These are phyloP conservation scores for Crotalus viridis DNA, from an alignment of 2,113 vertebrate species.

Conservation along the genomic window DNA sequence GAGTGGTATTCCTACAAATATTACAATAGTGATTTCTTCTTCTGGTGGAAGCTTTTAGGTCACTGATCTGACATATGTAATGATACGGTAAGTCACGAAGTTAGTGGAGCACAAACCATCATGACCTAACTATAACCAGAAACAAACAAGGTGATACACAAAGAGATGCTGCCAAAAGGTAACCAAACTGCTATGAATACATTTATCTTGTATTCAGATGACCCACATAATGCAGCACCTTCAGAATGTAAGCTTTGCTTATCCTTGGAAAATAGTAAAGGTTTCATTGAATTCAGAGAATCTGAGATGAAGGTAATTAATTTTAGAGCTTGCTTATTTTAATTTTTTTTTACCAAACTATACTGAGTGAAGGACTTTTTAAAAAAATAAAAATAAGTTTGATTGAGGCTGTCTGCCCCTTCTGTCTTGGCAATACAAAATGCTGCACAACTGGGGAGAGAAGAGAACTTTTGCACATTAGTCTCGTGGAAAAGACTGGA, in stretches of 20 bases:
- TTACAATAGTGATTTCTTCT: not conserved
- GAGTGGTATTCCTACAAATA: not conserved
- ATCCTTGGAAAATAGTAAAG: not conserved
- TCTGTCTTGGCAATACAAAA: slow-evolving; percentile 30
- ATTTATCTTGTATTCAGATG: not conserved
- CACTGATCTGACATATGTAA: not conserved
- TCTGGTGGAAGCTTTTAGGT: not conserved
- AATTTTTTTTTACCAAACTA: not conserved
- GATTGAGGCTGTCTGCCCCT: slow-evolving; percentile 15
- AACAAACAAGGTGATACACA: not conserved
- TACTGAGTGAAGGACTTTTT: not conserved
- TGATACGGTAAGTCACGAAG: not conserved
- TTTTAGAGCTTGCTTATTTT: not conserved
- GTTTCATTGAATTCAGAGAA: not conserved
- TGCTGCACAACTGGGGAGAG: slow-evolving; percentile 16
- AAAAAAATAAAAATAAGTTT: not conserved
- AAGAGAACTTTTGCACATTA: slow-evolving; percentile 38
- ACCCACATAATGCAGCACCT: not conserved
- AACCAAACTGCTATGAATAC: not conserved
- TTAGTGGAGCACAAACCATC: not conserved
- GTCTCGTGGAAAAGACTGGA: slow-evolving; percentile 32
- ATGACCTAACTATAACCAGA: not conserved
- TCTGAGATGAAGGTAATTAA: not conserved
- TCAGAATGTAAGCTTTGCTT: not conserved
- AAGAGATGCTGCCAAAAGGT: not conserved